Conservation (phyloP, 92 coral and sea anemone species). For the Phymanthus crucifer region DNA sequence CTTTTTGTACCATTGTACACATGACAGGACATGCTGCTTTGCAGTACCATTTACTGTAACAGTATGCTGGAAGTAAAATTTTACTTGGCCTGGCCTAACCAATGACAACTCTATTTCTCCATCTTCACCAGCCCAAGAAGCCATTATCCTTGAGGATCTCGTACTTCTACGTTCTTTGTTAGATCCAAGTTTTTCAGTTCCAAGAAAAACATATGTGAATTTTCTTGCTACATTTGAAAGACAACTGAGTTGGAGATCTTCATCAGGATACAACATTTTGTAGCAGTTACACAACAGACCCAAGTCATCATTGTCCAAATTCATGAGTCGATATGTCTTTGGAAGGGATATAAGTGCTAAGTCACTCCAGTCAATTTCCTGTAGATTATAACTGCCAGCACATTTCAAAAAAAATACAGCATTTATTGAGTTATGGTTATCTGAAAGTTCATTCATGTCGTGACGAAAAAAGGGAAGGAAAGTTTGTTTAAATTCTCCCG, state of each 20-base stretch:
- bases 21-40: conserved; percentile 1
- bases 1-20: conserved; percentile 47
- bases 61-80: conserved; percentile 37
- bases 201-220: conserved; percentile 42
- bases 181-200: conserved; percentile 47
- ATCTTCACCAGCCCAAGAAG: conserved; percentile 49
- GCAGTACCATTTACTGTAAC: conserved; percentile 12
- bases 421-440: not conserved
- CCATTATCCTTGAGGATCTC: conserved; percentile 41
- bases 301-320: not conserved
- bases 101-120: conserved; percentile 24
- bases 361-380: conserved; percentile 17
- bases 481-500: conserved; percentile 38
- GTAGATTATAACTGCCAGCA: conserved; percentile 11
- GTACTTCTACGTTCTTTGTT: conserved; percentile 31
- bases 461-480: conserved; percentile 25
- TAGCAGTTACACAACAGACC: not conserved
- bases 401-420: conserved; percentile 8
- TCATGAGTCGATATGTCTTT: not conserved
- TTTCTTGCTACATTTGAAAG: conserved; percentile 34
- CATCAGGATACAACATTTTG: not conserved
- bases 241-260: conserved; percentile 1
- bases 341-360: not conserved
- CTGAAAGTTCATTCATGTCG: not conserved
- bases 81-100: conserved; percentile 44